These are phyloP conservation scores for Tetragnatha versicolor DNA, from an alignment of 1,140 invertebrate genomes.

Conservation along the genomic window DNA sequence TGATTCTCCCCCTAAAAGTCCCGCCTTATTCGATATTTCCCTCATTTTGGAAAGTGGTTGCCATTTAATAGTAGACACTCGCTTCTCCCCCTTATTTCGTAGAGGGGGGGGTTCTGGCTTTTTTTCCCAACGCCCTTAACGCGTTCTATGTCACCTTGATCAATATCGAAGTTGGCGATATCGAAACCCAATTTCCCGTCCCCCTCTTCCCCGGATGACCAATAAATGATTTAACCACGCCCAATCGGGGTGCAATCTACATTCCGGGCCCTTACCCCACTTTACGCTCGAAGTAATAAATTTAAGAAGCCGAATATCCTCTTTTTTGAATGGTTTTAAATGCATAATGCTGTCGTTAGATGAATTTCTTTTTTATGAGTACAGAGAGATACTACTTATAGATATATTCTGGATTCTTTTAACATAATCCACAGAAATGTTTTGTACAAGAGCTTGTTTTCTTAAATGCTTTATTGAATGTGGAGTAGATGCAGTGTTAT, in stretches of 20 bases:
- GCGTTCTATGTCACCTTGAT: constrained; percentile 42
- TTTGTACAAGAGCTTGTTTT: too few species aligned
- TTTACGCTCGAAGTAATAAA: too few species aligned
- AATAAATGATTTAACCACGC: constrained; percentile 21
- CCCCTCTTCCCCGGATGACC: neutral
- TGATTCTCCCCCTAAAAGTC: neutral
- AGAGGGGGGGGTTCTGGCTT: neutral
- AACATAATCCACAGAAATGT: too few species aligned
- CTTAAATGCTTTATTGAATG: too few species aligned
- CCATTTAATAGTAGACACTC: constrained; percentile 26
- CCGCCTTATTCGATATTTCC: constrained; percentile 36
- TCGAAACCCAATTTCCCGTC: constrained; percentile 39
- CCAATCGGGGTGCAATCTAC: constrained; percentile 6
- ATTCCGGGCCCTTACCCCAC: too few species aligned
- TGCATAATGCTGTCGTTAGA: too few species aligned
- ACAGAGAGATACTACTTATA: too few species aligned
- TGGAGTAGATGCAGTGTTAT: too few species aligned
- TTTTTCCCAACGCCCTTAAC: constrained; percentile 7
- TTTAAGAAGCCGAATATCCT: too few species aligned
- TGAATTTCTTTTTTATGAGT: too few species aligned
- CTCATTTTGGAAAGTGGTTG: constrained; percentile 26
- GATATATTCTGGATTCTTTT: too few species aligned
- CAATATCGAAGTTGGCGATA: constrained; percentile 31
- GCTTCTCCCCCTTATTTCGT: constrained; percentile 3
- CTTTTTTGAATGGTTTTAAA: too few species aligned